These are phyloP conservation scores for Tinea semifulvella DNA, from an alignment of 2,888 invertebrate genomes.

Conservation along the genomic window DNA sequence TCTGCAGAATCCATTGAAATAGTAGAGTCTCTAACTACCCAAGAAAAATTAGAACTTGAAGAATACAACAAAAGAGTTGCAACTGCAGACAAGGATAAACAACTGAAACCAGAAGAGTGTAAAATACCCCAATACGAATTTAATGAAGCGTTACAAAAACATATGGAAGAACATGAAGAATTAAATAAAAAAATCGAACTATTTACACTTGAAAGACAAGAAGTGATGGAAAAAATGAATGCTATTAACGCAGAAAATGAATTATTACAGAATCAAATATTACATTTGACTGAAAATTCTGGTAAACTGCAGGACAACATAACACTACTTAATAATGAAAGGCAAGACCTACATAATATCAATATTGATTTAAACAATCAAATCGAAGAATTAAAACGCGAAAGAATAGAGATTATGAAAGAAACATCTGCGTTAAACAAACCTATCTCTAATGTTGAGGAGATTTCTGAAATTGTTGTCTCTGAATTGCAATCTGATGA, in stretches of 20 bases:
- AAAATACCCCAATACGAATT: constrained; percentile 36
- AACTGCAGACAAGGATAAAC: constrained; percentile 27
- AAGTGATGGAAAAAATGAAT: constrained; percentile 75
- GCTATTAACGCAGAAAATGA: constrained; percentile 69
- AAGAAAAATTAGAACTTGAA: constrained; percentile 75
- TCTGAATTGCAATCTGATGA: constrained; percentile 45
- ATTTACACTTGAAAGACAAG: constrained; percentile 73
- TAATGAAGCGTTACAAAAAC: constrained; percentile 62
- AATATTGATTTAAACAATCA: constrained; percentile 46
- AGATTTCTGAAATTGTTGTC: constrained; percentile 32
- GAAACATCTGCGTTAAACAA: constrained; percentile 47
- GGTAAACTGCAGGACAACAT: constrained; percentile 48
- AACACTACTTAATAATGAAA: constrained; percentile 52
- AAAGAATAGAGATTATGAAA: constrained; percentile 49
- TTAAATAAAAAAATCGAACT: constrained; percentile 73
- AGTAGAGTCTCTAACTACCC: constrained; percentile 74
- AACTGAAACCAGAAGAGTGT: constrained; percentile 25
- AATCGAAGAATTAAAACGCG: constrained; percentile 50
- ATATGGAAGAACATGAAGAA: constrained; percentile 72
- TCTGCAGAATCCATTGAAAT: constrained; percentile 82
- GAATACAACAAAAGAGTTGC: constrained; percentile 69
- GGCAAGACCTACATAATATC: constrained; percentile 37
- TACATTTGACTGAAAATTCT: constrained; percentile 61
- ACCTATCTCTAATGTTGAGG: constrained; percentile 34
- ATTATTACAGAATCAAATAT: constrained; percentile 54